phyloP scores from a whole-genome alignment of 1,140 invertebrate species.

The Apis cerana region DNA sequence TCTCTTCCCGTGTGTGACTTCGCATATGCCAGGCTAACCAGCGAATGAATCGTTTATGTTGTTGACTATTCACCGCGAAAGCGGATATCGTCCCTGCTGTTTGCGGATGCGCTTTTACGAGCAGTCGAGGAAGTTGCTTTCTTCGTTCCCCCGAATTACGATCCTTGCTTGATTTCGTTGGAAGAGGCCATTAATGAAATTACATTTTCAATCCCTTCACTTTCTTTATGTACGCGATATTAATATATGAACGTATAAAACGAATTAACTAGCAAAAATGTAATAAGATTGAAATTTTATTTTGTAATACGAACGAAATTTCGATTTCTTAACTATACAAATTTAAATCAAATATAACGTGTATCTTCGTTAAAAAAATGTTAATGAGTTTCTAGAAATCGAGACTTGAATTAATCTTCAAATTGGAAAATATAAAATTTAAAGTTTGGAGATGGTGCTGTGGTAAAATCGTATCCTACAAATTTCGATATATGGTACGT shows the following conservation, averaged over 20 bases:
- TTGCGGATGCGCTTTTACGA: conserved; percentile 30
- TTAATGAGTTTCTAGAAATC: background rate
- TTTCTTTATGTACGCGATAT: too few species aligned
- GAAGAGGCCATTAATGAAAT: conserved; percentile 18
- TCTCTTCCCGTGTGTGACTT: background rate
- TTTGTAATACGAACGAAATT: background rate
- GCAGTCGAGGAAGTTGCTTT: conserved; percentile 9
- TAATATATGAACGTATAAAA: too few species aligned
- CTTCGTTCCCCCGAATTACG: conserved; percentile 34
- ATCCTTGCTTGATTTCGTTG: conserved; percentile 40
- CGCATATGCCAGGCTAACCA: background rate
- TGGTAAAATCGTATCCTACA: background rate
- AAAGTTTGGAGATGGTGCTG: background rate
- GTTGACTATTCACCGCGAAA: conserved; percentile 34
- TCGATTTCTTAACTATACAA: background rate
- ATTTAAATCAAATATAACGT: background rate
- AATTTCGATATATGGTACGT: background rate
- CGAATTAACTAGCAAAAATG: background rate
- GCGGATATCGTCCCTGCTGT: conserved; percentile 21
- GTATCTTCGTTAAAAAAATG: too few species aligned
- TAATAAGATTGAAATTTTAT: background rate
- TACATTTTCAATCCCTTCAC: conserved; percentile 10
- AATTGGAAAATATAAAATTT: background rate
- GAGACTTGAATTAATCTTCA: background rate
- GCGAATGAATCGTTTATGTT: conserved; percentile 48